phyloP scores from a whole-genome alignment of 2,888 invertebrate genomes.

The Synergus laeviventris region DNA sequence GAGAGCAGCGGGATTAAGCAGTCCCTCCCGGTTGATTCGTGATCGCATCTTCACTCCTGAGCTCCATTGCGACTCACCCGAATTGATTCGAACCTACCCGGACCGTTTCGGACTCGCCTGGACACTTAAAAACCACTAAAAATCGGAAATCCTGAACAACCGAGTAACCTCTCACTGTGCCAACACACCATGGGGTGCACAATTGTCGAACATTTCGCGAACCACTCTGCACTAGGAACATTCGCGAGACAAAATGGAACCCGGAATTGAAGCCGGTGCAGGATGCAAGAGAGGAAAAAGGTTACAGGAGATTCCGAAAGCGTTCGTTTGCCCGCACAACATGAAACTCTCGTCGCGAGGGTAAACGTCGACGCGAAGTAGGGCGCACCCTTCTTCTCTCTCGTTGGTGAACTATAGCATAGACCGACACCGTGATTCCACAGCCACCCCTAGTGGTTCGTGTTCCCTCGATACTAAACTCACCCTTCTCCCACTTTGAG shows the following conservation, averaged over 20 bases:
- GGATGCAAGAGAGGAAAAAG: constrained; percentile 3
- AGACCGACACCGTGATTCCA: constrained; percentile 64
- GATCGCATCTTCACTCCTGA: constrained; percentile 25
- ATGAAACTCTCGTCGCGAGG: constrained; percentile 54
- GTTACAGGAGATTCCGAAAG: constrained; percentile 15
- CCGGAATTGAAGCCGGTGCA: constrained; percentile 4
- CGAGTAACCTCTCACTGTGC: constrained; percentile 10
- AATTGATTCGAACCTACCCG: background rate
- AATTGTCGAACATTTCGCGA: constrained; percentile 23
- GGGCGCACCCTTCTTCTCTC: constrained; percentile 73
- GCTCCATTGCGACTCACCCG: constrained; percentile 9
- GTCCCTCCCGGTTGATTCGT: constrained; percentile 45
- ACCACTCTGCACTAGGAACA: background rate
- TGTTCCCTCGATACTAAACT: constrained; percentile 50
- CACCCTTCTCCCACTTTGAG: constrained; percentile 47
- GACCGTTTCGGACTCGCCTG: background rate
- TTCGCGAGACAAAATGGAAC: constrained; percentile 38
- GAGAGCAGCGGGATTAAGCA: constrained; percentile 61
- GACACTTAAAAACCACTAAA: background rate
- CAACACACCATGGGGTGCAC: constrained; percentile 14
- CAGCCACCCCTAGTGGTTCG: constrained; percentile 56
- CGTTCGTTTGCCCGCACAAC: constrained; percentile 39
- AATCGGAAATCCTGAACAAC: background rate
- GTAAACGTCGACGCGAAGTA: constrained; percentile 68
- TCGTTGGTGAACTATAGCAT: constrained; percentile 57